A percentile compares a stretch with the other conserved stretches of the same genome.
Evolutionary conservation across 2,113 vertebrate species (phyloP).

Genomic region (Erinaceus europaeus): DNA sequence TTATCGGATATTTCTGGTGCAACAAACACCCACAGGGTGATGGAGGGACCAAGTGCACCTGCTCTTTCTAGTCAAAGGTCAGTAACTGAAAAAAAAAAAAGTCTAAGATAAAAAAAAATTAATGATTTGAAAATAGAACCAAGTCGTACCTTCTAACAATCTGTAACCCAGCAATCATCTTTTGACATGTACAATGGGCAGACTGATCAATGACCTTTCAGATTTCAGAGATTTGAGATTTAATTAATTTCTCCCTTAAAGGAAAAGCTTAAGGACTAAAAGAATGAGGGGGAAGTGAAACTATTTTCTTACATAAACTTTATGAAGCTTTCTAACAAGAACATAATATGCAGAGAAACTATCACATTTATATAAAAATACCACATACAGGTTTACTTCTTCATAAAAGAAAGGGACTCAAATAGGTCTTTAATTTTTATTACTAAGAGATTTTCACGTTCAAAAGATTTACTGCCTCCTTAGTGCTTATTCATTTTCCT

Average conservation of each 20-base stretch:
- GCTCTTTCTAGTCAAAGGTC: conserved; percentile 76
- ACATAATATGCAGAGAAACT: neutral
- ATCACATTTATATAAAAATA: conserved; percentile 2
- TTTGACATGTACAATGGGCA: conserved; percentile 2
- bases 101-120: conserved; percentile 76
- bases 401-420: too few relatives aligned
- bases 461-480: neutral
- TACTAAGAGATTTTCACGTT: neutral
- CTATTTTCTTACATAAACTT: neutral
- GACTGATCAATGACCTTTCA: conserved; percentile 30
- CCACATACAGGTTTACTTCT: neutral
- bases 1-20: conserved; percentile 75
- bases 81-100: conserved; percentile 64
- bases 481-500: neutral
- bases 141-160: conserved; percentile 66
- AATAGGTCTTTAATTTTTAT: too few relatives aligned
- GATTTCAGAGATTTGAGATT: neutral
- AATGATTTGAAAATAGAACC: conserved; percentile 72
- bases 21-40: conserved; percentile 69
- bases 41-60: conserved; percentile 68
- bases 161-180: conserved; percentile 60
- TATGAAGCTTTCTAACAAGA: neutral
- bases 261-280: neutral
- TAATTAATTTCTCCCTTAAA: too few relatives aligned
- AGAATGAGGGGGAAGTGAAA: conserved; percentile 13